Base-by-base conservation (phyloP, 2,797 vertebrate species). In the Amniataba percoides region DNA sequence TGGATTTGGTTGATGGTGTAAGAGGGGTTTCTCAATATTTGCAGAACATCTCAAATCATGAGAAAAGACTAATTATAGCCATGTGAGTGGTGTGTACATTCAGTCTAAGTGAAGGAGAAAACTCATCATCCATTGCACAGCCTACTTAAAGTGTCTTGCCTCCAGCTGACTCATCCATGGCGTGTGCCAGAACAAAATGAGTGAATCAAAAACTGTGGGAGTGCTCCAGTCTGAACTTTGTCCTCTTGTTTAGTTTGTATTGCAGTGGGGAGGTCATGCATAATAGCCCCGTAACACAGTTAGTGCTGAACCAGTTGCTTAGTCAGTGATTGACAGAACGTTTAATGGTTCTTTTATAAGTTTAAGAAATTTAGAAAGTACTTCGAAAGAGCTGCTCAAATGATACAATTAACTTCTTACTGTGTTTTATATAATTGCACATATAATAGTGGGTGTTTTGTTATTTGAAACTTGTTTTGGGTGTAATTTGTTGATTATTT, bases 31-130 rank as follows among this genome's bases (percentile, higher is more conserved):
- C 6, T 34, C 58, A 46, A 16, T 56, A 45, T 73, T 80, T 63
- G 34, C 40, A 36, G n/a, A 67, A 36, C 36, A 71, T 48, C 58
- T 69, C 49, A 70, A 71, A 70, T 53, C 53, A 19, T 5, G 21
- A 71, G 60, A 9, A 8, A 42, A 70, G 19, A 53, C 56, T 73
- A 27, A 72, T 65, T 27, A 48, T 63, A 49, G 58, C 59, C 57
- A 45, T 49, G 25, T 4, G 5, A 48, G 66, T 2, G 55, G 40
- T 49, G 65, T 51, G 59, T 39, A 7, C 5, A 12, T 43, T 34
- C 49, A 61, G 49, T 60, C 42, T 46, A 8, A 49, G 59, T 43
- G 25, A 34, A 43, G n/a, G 19, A 66, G 61, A 66, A 60, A 71
- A 59, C 39, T 52, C 23, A 52, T 53, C 48, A 42, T 31, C 27